Evolutionary conservation across 2,113 vertebrate genomes (phyloP).

Genomic region (Isurus oxyrinchus): DNA sequence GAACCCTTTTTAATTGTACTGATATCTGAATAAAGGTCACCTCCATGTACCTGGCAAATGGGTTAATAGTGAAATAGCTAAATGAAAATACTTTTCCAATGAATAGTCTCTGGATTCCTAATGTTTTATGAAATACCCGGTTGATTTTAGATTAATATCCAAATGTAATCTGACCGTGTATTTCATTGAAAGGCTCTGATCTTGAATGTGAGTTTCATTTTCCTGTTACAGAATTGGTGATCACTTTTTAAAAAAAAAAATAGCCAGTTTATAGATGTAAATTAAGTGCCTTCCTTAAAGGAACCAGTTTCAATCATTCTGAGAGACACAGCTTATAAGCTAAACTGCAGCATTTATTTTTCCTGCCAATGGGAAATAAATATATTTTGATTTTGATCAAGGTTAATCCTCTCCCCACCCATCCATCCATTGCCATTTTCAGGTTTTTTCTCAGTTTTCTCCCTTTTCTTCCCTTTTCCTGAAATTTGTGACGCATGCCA

Average conservation of each 20-base stretch:
- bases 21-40: neutral
- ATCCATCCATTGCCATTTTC: neutral
- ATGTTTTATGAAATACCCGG: neutral
- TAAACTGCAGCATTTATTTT: neutral
- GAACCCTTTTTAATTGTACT: neutral
- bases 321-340: neutral
- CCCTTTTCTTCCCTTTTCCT: neutral
- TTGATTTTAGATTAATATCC: neutral
- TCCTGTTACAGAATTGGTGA: neutral
- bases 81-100: neutral
- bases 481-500: neutral
- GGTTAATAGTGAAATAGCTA: neutral
- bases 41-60: neutral
- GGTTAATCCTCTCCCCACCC: neutral
- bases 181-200: neutral
- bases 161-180: neutral
- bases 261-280: neutral
- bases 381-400: neutral
- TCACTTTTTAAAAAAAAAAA: neutral
- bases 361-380: neutral
- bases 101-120: neutral
- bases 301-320: neutral
- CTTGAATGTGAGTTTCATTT: neutral
- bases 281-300: neutral
- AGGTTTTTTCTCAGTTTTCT: neutral